Evolutionary conservation across 2,113 vertebrate species (phyloP).

Genomic region (Tylochromis polylepis): DNA sequence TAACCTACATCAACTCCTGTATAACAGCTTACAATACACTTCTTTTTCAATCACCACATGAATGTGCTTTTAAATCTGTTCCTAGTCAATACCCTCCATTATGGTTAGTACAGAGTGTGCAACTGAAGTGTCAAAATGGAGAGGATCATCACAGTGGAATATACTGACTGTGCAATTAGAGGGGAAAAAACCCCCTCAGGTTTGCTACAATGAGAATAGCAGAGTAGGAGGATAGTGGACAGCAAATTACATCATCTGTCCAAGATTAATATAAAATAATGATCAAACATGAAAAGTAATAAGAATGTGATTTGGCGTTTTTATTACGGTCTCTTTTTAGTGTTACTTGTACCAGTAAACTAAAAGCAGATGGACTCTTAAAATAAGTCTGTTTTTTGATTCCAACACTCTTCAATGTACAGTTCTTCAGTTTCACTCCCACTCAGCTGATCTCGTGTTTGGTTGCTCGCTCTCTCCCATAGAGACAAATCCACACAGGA

Average conservation of each 20-base stretch:
- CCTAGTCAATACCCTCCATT: not conserved
- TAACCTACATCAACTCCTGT: not conserved
- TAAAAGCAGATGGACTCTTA: not conserved
- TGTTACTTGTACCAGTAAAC: not conserved
- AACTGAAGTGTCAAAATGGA: not conserved
- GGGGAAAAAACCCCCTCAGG: not conserved
- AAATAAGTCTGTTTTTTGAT: not conserved
- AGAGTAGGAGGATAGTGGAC: not conserved
- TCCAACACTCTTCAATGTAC: not conserved
- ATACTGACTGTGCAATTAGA: not conserved
- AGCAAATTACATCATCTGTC: not conserved
- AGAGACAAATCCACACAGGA: not conserved
- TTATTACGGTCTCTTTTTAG: accelerated
- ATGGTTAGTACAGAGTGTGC: not conserved
- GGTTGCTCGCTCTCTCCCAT: not conserved
- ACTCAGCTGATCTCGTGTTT: not conserved
- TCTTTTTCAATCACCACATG: not conserved
- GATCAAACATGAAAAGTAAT: not conserved
- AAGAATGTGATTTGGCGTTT: not conserved
- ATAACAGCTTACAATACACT: not conserved
- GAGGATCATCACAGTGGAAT: not conserved
- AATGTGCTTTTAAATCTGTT: not conserved
- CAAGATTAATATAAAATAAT: not conserved
- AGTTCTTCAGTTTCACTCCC: not conserved
- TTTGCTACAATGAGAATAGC: no score